Conservation (phyloP, 2,797 vertebrate species). For the Alca torda region DNA sequence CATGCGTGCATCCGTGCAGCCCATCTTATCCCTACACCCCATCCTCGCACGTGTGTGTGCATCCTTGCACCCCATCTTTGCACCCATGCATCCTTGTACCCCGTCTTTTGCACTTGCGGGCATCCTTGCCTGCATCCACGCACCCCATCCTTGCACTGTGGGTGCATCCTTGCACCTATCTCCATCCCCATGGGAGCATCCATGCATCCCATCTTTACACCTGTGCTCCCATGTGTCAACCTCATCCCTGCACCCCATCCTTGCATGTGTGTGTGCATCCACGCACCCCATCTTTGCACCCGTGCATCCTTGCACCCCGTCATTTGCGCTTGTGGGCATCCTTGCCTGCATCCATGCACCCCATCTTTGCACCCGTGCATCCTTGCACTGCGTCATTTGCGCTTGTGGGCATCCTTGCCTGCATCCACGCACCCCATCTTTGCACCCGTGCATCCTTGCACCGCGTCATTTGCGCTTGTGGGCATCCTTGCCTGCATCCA, state of each 20-base stretch:
- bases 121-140: background rate
- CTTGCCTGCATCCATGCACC: no score
- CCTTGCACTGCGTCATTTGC: background rate
- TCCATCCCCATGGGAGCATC: background rate
- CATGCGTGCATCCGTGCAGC: fast-evolving
- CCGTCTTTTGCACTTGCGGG: background rate
- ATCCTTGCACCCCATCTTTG: no score
- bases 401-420: background rate
- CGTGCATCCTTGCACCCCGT: no score
- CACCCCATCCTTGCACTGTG: background rate
- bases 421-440: background rate
- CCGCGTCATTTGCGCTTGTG: background rate
- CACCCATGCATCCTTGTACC: background rate
- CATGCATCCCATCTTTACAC: background rate
- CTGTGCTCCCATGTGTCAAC: background rate
- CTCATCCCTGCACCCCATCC: background rate
- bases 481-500: no score
- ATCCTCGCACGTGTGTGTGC: no score
- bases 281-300: background rate
- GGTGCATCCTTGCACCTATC: no score
- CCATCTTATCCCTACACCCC: background rate
- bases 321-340: background rate
- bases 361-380: no score
- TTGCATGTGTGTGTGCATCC: background rate
- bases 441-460: background rate